A percentile compares a stretch with the other conserved stretches of the same genome.
These are phyloP conservation scores for Alectura lathami DNA, from an alignment of 2,113 vertebrate genomes.

Conservation along the genomic window DNA sequence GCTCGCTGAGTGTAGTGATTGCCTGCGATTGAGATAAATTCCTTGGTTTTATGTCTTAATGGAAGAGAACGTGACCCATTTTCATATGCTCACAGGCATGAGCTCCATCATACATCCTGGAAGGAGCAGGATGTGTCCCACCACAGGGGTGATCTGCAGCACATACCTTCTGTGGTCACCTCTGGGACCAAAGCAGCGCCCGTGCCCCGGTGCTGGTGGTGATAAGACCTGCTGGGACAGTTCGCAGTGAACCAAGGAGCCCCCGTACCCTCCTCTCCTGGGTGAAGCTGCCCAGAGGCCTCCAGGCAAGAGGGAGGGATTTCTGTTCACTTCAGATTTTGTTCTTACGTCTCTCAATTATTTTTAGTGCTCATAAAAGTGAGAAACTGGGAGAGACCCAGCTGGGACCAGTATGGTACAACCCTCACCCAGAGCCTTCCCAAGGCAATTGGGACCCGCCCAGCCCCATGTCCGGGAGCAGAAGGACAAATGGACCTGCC, in stretches of 20 bases:
- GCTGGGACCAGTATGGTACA: neutral
- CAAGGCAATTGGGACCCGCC: neutral
- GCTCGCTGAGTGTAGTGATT: too few species aligned
- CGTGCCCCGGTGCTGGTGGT: fast-evolving
- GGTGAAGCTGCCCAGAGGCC: neutral
- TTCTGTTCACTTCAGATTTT: conserved; percentile 4
- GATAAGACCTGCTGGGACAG: neutral
- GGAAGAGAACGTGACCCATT: too few species aligned
- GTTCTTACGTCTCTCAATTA: neutral
- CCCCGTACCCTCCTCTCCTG: neutral
- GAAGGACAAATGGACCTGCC: neutral
- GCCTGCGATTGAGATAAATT: neutral
- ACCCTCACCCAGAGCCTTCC: neutral
- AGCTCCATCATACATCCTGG: neutral
- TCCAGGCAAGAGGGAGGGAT: neutral
- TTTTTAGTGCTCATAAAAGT: conserved; percentile 27
- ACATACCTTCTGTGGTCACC: neutral
- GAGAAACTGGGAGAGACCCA: neutral
- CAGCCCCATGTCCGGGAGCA: neutral
- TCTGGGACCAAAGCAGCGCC: neutral
- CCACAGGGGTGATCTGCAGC: neutral
- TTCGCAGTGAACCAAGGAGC: neutral
- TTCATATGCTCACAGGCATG: fast-evolving
- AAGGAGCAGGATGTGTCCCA: neutral
- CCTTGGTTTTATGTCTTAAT: neutral